Evolutionary conservation across 2,797 vertebrate species (phyloP).

Genomic region (Pangasius larnaudii): DNA sequence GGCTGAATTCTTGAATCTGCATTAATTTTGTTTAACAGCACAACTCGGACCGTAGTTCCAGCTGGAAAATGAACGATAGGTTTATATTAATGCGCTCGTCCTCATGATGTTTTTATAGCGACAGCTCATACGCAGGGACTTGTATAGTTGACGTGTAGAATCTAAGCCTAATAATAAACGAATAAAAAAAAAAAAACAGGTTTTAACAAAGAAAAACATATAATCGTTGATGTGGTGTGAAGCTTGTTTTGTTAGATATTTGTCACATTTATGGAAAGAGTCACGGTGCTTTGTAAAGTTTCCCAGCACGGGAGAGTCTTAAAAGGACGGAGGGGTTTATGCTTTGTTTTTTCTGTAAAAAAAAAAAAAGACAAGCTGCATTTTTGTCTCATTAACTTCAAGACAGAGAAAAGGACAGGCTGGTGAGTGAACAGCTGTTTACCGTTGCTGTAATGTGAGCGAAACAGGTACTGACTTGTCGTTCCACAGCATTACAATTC

Average conservation of each 20-base stretch:
- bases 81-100: neutral
- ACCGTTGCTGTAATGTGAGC: neutral
- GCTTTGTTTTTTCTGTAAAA: neutral
- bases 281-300: too few relatives aligned
- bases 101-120: neutral
- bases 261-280: neutral
- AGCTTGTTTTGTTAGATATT: neutral
- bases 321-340: neutral
- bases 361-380: neutral
- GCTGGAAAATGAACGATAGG: neutral
- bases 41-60: neutral
- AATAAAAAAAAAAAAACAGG: neutral
- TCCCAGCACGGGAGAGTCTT: neutral
- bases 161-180: neutral
- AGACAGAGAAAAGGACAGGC: neutral
- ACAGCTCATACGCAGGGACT: neutral
- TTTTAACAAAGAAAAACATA: neutral
- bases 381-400: conserved; percentile 9
- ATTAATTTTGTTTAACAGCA: neutral
- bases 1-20: neutral
- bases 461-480: too few relatives aligned
- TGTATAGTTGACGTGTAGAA: neutral
- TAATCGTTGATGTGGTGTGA: neutral
- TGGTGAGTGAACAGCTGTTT: neutral
- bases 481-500: neutral